These are phyloP conservation scores for Setipinna tenuifilis DNA, from an alignment of 2,797 vertebrate genomes.

Conservation along the genomic window DNA sequence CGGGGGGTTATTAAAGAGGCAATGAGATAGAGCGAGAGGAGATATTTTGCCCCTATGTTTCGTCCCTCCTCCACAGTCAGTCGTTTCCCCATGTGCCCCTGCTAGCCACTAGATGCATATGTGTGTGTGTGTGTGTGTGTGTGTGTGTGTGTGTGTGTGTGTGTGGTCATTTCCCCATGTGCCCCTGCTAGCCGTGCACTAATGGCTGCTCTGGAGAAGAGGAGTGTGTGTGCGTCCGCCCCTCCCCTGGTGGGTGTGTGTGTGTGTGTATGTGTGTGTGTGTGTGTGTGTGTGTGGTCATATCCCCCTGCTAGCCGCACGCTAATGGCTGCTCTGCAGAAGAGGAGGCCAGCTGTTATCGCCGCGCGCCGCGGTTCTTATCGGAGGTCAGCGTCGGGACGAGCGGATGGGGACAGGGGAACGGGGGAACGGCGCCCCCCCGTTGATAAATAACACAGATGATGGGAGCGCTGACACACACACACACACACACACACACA, in stretches of 20 bases:
- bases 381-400: slow-evolving; percentile 50
- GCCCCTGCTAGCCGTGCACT: slow-evolving; percentile 9
- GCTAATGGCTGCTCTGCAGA: slow-evolving; percentile 24
- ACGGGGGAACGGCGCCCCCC: background rate
- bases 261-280: too few species aligned
- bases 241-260: too few species aligned
- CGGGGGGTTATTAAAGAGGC: slow-evolving; percentile 51
- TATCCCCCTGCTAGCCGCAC: too few species aligned
- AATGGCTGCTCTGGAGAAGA: slow-evolving; percentile 13
- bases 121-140: too few species aligned
- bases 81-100: background rate
- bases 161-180: too few species aligned
- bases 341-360: slow-evolving; percentile 50
- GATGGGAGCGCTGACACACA: background rate
- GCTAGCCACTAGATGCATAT: too few species aligned
- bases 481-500: background rate
- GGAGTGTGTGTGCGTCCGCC: too few species aligned
- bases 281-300: too few species aligned
- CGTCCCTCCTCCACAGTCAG: background rate
- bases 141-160: too few species aligned
- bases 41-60: background rate
- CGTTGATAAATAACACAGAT: slow-evolving; percentile 47
- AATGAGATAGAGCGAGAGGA: slow-evolving; percentile 41
- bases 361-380: slow-evolving; percentile 41
- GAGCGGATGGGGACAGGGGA: background rate